Percentiles rank a stretch among this genome's conserved stretches.
phyloP scores from a whole-genome alignment of 2,888 invertebrate genomes.

The Syritta pipiens region DNA sequence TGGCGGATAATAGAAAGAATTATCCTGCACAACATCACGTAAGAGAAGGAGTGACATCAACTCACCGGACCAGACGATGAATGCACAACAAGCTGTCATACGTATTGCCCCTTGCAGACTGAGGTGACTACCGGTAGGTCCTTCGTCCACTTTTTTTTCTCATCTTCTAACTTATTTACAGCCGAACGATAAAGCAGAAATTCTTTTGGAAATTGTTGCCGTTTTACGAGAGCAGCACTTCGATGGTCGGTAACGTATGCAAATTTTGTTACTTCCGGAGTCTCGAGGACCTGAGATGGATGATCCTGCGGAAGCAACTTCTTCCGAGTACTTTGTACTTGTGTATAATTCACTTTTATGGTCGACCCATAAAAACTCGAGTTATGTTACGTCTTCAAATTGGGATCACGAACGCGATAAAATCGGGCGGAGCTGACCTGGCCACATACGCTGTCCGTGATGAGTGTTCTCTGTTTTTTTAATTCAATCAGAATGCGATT shows the following conservation, averaged over 20 bases:
- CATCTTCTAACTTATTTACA: neutral
- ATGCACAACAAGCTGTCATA: constrained; percentile 11
- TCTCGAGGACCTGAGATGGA: neutral
- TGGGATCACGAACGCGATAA: constrained; percentile 2
- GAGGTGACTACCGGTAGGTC: too few relatives aligned
- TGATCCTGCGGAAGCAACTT: neutral
- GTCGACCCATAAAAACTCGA: neutral
- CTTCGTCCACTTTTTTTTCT: neutral
- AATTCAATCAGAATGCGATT: neutral
- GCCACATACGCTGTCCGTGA: neutral
- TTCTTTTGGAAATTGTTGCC: constrained; percentile 7
- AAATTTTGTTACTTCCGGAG: constrained; percentile 7
- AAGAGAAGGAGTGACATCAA: constrained; percentile 17
- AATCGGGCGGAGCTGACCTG: neutral
- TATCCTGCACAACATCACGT: constrained; percentile 27
- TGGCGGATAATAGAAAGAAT: neutral
- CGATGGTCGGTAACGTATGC: constrained; percentile 2
- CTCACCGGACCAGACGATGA: neutral
- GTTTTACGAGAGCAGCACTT: constrained; percentile 10
- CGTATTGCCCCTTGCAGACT: neutral
- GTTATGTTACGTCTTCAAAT: neutral
- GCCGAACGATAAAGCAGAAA: constrained; percentile 10
- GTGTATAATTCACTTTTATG: neutral
- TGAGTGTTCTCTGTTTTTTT: neutral
- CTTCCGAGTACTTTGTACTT: neutral